Conservation (phyloP, 2,888 invertebrate species). For the Andricus quercusramuli region DNA sequence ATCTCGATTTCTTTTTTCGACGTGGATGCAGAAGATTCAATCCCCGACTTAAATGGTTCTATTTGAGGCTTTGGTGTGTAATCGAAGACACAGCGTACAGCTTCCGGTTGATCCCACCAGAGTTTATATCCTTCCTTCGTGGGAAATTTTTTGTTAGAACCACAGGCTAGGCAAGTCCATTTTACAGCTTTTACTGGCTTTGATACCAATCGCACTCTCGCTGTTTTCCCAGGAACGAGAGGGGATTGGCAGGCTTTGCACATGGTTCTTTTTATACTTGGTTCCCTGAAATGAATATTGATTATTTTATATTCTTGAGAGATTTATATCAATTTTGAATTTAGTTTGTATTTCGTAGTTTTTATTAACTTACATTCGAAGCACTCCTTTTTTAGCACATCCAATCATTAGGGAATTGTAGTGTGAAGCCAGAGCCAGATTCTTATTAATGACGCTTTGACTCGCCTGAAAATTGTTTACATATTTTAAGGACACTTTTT, state of each 20-base stretch:
- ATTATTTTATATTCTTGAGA: background rate
- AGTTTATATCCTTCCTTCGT: slow-evolving; percentile 77
- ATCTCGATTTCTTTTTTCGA: background rate
- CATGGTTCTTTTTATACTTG: slow-evolving; percentile 82
- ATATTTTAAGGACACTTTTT: background rate
- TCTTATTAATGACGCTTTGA: slow-evolving; percentile 78
- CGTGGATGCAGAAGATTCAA: background rate
- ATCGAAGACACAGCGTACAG: slow-evolving; percentile 79
- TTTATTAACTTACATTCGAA: slow-evolving; percentile 80
- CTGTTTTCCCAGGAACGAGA: slow-evolving; percentile 80
- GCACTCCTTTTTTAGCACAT: slow-evolving; percentile 82
- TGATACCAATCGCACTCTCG: slow-evolving; percentile 79
- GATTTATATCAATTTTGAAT: slow-evolving; percentile 41
- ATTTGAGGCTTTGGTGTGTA: slow-evolving; percentile 67
- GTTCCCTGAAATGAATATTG: slow-evolving; percentile 79
- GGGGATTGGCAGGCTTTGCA: slow-evolving; percentile 82
- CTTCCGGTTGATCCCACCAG: slow-evolving; percentile 81
- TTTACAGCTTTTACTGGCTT: slow-evolving; percentile 78
- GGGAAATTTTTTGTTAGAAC: slow-evolving; percentile 74
- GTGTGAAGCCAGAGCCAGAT: slow-evolving; percentile 79
- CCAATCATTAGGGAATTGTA: slow-evolving; percentile 81
- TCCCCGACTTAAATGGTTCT: background rate
- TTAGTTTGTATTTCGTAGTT: background rate
- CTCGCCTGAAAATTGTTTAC: slow-evolving; percentile 78
- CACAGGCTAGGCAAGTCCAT: slow-evolving; percentile 80